Evolutionary conservation across 2,797 vertebrate genomes (phyloP).

Genomic region (Poecilia wingei): DNA sequence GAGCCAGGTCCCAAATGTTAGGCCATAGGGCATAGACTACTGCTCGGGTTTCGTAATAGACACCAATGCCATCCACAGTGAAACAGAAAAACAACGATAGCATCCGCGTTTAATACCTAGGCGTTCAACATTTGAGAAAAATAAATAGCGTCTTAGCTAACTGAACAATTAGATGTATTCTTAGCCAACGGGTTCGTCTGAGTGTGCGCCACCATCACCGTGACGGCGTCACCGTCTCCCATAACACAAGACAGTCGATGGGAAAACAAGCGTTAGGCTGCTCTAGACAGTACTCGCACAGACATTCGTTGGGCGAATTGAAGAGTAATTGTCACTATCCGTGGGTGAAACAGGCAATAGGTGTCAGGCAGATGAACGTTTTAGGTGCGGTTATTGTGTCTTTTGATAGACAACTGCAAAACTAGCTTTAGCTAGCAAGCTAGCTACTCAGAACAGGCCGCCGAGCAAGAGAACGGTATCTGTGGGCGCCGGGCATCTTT

Average conservation of each 20-base stretch:
- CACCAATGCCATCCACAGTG: slow-evolving; percentile 27
- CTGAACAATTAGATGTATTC: slow-evolving; percentile 44
- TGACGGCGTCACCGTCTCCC: slow-evolving; percentile 76
- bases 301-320: slow-evolving; percentile 23
- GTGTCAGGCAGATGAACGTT: slow-evolving; percentile 42
- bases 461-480: slow-evolving; percentile 70
- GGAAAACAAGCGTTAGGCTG: slow-evolving; percentile 66
- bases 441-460: slow-evolving; percentile 75
- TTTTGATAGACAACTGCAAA: slow-evolving; percentile 70
- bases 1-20: slow-evolving; percentile 63
- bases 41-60: slow-evolving; percentile 65
- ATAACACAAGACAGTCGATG: slow-evolving; percentile 76
- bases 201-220: slow-evolving; percentile 80
- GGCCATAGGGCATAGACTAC: slow-evolving; percentile 70
- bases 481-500: slow-evolving; percentile 68
- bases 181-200: slow-evolving; percentile 63
- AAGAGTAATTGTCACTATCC: slow-evolving; percentile 19
- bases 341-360: slow-evolving; percentile 32
- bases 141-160: slow-evolving; percentile 9
- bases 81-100: not conserved
- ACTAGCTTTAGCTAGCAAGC: slow-evolving; percentile 74
- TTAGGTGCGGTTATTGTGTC: slow-evolving; percentile 71
- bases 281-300: slow-evolving; percentile 32
- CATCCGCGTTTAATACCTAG: not conserved
- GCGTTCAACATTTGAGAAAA: not conserved